phyloP scores from a whole-genome alignment of 2,888 invertebrate genomes.

The Orthosia incerta region DNA sequence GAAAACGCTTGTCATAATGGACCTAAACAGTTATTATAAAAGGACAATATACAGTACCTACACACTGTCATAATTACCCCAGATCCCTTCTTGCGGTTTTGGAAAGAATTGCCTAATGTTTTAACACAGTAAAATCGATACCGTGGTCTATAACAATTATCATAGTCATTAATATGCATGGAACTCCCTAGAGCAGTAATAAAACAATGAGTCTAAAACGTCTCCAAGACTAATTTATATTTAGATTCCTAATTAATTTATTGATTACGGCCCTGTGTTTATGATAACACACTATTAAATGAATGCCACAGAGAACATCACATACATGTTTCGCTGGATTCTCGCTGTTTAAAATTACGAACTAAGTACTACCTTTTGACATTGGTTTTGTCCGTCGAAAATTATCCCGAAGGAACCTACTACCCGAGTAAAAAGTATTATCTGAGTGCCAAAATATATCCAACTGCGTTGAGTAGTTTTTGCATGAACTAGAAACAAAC shows the following conservation, averaged over 20 bases:
- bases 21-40: background rate
- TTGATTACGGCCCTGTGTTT: conserved; percentile 33
- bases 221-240: conserved; percentile 46
- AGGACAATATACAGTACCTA: background rate
- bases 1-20: background rate
- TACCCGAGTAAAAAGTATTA: too few relatives aligned
- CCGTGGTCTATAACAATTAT: background rate
- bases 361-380: too few relatives aligned
- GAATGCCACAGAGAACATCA: background rate
- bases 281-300: conserved; percentile 8
- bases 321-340: background rate
- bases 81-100: background rate
- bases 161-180: background rate
- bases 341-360: background rate
- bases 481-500: too few relatives aligned
- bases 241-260: conserved; percentile 47
- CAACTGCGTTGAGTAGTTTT: too few relatives aligned
- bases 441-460: too few relatives aligned
- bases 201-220: conserved; percentile 44
- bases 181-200: conserved; percentile 10
- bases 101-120: background rate
- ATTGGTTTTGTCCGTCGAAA: too few relatives aligned
- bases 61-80: background rate
- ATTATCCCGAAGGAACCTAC: too few relatives aligned
- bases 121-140: background rate